These are phyloP conservation scores for Archaeoteleia sp. DNA, from an alignment of 2,888 invertebrate species.

Conservation along the genomic window DNA sequence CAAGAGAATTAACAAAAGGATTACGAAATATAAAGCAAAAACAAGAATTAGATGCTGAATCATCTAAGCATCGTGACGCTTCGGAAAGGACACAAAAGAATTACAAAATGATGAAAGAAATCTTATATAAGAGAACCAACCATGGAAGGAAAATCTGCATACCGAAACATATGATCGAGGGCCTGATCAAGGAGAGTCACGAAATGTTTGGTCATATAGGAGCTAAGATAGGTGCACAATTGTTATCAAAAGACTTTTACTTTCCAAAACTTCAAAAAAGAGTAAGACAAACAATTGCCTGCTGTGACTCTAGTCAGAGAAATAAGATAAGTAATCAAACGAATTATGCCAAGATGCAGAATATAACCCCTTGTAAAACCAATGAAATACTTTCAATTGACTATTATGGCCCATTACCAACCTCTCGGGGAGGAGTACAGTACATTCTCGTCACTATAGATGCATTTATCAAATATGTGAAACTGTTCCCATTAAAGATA, in stretches of 20 bases:
- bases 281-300: neutral
- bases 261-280: neutral
- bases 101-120: neutral
- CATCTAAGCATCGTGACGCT: too few relatives aligned
- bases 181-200: slow-evolving; percentile 4
- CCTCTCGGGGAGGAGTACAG: slow-evolving; percentile 6
- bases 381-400: slow-evolving; percentile 34
- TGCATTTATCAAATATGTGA: slow-evolving; percentile 27
- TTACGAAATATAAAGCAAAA: neutral
- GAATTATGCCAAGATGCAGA: neutral
- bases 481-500: slow-evolving; percentile 30
- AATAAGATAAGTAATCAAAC: neutral
- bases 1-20: neutral
- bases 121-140: neutral
- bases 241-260: slow-evolving; percentile 17
- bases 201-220: slow-evolving; percentile 20
- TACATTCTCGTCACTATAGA: slow-evolving; percentile 37
- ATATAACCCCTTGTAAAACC: neutral
- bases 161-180: neutral
- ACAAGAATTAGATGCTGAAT: neutral
- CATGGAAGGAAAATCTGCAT: neutral
- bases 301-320: slow-evolving; percentile 9
- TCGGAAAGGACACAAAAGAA: too few relatives aligned
- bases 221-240: slow-evolving; percentile 10
- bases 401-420: too few relatives aligned